Evolutionary conservation across 1,140 invertebrate species (phyloP).

Genomic region (Camponotus vicinus): DNA sequence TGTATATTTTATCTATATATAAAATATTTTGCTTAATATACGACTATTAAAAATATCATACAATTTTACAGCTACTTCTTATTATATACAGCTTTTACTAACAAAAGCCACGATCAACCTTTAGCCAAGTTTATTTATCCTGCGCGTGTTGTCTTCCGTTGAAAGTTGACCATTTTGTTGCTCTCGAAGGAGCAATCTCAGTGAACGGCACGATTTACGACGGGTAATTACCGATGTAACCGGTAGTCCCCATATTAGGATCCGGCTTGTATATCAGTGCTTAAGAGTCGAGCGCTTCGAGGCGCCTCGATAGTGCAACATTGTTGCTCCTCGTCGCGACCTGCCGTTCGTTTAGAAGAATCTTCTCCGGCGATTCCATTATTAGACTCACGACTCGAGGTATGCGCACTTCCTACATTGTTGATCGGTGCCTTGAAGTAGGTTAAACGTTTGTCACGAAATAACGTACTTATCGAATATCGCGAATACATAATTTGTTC

Average conservation of each 20-base stretch:
- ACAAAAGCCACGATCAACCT: conserved; percentile 2
- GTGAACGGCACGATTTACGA: conserved; percentile 76
- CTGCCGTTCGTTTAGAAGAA: conserved; percentile 18
- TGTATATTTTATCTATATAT: too few relatives aligned
- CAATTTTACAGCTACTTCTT: background rate
- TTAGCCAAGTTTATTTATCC: conserved; percentile 45
- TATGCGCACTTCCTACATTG: background rate
- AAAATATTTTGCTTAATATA: background rate
- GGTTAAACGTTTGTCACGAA: background rate
- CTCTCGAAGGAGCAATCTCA: conserved; percentile 70
- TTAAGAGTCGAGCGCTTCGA: conserved; percentile 31
- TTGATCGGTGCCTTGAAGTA: background rate
- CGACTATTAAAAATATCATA: background rate
- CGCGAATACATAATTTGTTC: too few relatives aligned
- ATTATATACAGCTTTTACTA: background rate
- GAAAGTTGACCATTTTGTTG: conserved; percentile 73
- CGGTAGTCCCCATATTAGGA: conserved; percentile 56
- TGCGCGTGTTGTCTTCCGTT: conserved; percentile 59
- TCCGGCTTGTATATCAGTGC: conserved; percentile 62
- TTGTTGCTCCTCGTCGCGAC: conserved; percentile 53
- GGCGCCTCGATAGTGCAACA: conserved; percentile 51
- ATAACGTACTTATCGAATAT: background rate
- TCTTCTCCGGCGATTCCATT: conserved; percentile 36
- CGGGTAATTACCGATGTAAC: conserved; percentile 73
- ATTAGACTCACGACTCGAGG: background rate